Percentiles rank a stretch among this genome's conserved stretches.
Evolutionary conservation across 2,113 vertebrate species (phyloP).

Genomic region (Tachysurus vachellii): DNA sequence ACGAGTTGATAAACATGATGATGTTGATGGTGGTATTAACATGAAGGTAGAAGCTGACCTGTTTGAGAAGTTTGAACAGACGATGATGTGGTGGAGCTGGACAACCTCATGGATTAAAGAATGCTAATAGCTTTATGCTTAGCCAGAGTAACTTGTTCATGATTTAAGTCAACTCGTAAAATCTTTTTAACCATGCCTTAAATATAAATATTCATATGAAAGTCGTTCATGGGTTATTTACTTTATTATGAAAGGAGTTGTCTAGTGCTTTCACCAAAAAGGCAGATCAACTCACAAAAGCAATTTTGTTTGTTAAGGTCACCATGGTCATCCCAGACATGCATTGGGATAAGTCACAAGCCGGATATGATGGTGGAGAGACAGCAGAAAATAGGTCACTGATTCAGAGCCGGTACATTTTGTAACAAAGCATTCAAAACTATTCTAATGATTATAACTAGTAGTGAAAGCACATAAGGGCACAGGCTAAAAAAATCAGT

Average conservation of each 20-base stretch:
- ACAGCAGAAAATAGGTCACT: constrained; percentile 17
- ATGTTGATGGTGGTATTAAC: not conserved
- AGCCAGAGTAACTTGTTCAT: not conserved
- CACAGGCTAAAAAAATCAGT: not conserved
- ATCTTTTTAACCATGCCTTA: not conserved
- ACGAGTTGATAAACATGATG: not conserved
- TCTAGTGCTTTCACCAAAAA: not conserved
- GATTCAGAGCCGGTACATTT: not conserved
- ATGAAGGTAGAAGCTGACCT: not conserved
- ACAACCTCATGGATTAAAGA: no score
- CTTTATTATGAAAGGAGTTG: not conserved
- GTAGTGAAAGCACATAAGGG: not conserved
- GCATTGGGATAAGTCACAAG: constrained; percentile 5
- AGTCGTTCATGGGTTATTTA: no score
- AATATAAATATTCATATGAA: not conserved
- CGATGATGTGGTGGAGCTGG: no score
- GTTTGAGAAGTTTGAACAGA: no score
- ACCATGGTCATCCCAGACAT: not conserved
- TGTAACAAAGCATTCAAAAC: not conserved
- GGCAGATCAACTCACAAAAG: not conserved
- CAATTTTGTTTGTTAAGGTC: not conserved
- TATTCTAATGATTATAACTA: not conserved
- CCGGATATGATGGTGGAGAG: constrained; percentile 4
- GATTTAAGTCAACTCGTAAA: not conserved
- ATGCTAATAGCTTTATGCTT: not conserved